Evolutionary conservation across 64 coral and sea anemone genomes (phyloP).

Genomic region (Porites australiensis): DNA sequence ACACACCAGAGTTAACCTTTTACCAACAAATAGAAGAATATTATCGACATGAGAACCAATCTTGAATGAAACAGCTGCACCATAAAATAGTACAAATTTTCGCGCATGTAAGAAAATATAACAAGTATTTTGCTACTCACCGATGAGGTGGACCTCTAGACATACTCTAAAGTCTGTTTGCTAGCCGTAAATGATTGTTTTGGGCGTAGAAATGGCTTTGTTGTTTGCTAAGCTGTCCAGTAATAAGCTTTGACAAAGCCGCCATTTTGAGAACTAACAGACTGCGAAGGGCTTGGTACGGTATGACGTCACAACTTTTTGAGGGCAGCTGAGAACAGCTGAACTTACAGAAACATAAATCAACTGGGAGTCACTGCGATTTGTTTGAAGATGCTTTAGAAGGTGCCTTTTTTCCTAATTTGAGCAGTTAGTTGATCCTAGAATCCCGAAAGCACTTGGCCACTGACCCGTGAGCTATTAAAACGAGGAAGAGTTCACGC

Average conservation of each 20-base stretch:
- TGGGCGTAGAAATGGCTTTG: not conserved
- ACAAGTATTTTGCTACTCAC: constrained; percentile 29
- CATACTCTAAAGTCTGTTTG: constrained; percentile 51
- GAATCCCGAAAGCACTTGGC: too few relatives aligned
- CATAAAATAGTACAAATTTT: not conserved
- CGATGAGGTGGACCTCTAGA: constrained; percentile 74
- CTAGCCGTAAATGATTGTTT: not conserved
- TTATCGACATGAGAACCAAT: not conserved
- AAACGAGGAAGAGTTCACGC: too few relatives aligned
- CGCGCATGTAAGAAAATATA: not conserved
- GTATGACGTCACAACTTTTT: not conserved
- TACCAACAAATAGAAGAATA: not conserved
- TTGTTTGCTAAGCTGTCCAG: not conserved
- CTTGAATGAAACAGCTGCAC: not conserved
- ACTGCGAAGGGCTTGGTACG: constrained; percentile 45
- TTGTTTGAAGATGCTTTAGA: too few relatives aligned
- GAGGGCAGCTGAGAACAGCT: not conserved
- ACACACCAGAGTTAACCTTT: not conserved
- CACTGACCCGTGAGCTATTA: too few relatives aligned
- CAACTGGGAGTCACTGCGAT: too few relatives aligned
- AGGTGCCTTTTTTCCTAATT: too few relatives aligned
- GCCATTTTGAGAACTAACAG: constrained; percentile 36
- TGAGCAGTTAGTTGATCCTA: too few relatives aligned
- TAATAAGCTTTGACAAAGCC: constrained; percentile 8
- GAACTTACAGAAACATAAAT: not conserved